Base-by-base conservation (phyloP, 1,140 invertebrate species). In the Phymastichus coffea region DNA sequence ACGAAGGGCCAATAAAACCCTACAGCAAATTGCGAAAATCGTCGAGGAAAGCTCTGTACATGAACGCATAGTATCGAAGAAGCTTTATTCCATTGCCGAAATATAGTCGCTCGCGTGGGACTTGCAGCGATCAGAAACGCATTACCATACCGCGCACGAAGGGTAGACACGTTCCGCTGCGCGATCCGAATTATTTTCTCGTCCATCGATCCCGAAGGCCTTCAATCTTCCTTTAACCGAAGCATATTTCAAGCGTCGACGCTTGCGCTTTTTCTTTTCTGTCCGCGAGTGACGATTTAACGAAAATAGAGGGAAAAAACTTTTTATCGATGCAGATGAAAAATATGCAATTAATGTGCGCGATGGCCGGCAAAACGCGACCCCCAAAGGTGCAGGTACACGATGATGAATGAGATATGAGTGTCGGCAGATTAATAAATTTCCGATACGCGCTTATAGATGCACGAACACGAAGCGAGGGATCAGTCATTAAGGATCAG, bases 101-200 rank as follows among this genome's bases (percentile, higher is more conserved):
- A 58, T 55, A 60, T 47, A 54, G 43, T 28, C 55, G 37, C 19
- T 41, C 44, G n/a, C n/a, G n/a, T n/a, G n/a, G n/a, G n/a, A n/a
- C n/a, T n/a, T n/a, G n/a, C 23, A 30, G 44, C 60, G 63, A 58
- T 63, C 56, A 55, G 54, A 65, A 63, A 63, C 60, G 57, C 63
- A 63, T 58, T 63, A 59, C 55, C 41, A 43, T 44, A 17, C 35
- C 26, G 28, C 30, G 33, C 17, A 48, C 37, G 12, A 35, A 15
- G 12, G 28, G 6, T 43, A 47, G n/a, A 49, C 56, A 56, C 59
- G 59, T 61, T 52, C 56, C 28, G 61, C 48, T 54, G 28, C 22
- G 56, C 9, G 30, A 17, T 35, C 10, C 35, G 25, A 51, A 58
- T 44, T 51, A 58, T 51, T 33, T 58, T 51, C 37, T 43, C 47